phyloP scores from a whole-genome alignment of 1,140 invertebrate species.

The Tetramorium parvispinum region DNA sequence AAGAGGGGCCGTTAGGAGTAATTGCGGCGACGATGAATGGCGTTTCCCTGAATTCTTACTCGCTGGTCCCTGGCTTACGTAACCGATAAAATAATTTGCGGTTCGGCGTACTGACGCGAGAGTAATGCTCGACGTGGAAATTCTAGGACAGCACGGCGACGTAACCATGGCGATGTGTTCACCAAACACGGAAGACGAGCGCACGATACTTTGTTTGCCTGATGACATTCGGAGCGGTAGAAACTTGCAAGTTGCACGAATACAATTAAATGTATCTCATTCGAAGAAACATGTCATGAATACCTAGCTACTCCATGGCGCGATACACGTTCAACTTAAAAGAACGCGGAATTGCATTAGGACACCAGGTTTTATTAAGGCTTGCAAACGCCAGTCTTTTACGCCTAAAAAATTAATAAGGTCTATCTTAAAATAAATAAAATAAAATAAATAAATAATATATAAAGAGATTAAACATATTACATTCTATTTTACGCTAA shows the following conservation, averaged over 20 bases:
- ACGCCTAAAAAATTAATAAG: neutral
- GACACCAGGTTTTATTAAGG: neutral
- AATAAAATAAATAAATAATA: neutral
- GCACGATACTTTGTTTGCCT: slow-evolving; percentile 40
- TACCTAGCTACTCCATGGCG: neutral
- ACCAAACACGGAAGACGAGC: slow-evolving; percentile 60
- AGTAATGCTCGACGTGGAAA: slow-evolving; percentile 58
- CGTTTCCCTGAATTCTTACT: slow-evolving; percentile 45
- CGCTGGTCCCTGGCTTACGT: slow-evolving; percentile 28
- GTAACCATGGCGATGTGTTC: slow-evolving; percentile 66
- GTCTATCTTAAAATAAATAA: neutral
- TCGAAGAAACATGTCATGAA: slow-evolving; percentile 25
- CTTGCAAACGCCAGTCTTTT: too few species aligned
- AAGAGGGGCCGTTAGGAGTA: slow-evolving; percentile 1
- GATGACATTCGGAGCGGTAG: slow-evolving; percentile 38
- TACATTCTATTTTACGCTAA: neutral
- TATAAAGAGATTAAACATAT: neutral
- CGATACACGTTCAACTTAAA: neutral
- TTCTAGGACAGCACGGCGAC: slow-evolving; percentile 68
- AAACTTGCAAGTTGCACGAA: slow-evolving; percentile 18
- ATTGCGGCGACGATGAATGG: slow-evolving; percentile 26
- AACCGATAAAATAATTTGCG: slow-evolving; percentile 56
- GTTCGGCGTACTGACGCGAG: slow-evolving; percentile 18
- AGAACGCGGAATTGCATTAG: neutral
- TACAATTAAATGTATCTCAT: slow-evolving; percentile 47